These are phyloP conservation scores for Acanthosepion esculentum DNA, from an alignment of 2,888 invertebrate genomes.

Conservation along the genomic window DNA sequence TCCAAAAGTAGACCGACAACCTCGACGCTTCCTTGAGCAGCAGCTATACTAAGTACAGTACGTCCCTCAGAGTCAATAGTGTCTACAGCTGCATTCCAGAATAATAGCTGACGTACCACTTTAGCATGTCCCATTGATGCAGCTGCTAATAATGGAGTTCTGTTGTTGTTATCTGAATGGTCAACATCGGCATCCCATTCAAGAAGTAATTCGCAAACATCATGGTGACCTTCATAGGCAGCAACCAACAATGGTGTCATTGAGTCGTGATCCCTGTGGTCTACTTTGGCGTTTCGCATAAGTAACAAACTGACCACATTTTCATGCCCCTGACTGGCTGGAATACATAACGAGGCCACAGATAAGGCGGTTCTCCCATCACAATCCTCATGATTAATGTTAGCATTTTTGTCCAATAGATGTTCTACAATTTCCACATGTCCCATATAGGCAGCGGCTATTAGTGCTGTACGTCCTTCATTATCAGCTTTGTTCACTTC, in stretches of 20 bases:
- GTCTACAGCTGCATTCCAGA: slow-evolving; percentile 97
- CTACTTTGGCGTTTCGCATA: slow-evolving; percentile 71
- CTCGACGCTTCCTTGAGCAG: slow-evolving; percentile 79
- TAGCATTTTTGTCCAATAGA: slow-evolving; percentile 77
- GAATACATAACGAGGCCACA: slow-evolving; percentile 74
- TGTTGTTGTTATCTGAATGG: slow-evolving; percentile 81
- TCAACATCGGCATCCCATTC: slow-evolving; percentile 95
- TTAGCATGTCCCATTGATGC: slow-evolving; percentile 93
- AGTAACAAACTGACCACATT: slow-evolving; percentile 72
- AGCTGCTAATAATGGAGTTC: slow-evolving; percentile 78
- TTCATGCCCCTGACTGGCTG: slow-evolving; percentile 70
- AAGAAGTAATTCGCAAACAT: slow-evolving; percentile 83
- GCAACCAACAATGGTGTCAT: slow-evolving; percentile 75
- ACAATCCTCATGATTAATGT: slow-evolving; percentile 83
- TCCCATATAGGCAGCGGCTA: slow-evolving; percentile 86
- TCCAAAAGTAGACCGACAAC: slow-evolving; percentile 89
- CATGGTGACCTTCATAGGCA: slow-evolving; percentile 79
- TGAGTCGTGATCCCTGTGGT: slow-evolving; percentile 74
- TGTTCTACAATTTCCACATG: slow-evolving; percentile 73
- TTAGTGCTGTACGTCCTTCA: slow-evolving; percentile 77
- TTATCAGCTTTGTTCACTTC: slow-evolving; percentile 76
- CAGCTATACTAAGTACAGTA: slow-evolving; percentile 81
- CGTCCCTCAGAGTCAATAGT: slow-evolving; percentile 94
- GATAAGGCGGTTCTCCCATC: slow-evolving; percentile 94
- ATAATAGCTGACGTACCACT: slow-evolving; percentile 88